These are phyloP conservation scores for Glossophaga mutica DNA, from an alignment of 2,797 vertebrate species.

Conservation along the genomic window DNA sequence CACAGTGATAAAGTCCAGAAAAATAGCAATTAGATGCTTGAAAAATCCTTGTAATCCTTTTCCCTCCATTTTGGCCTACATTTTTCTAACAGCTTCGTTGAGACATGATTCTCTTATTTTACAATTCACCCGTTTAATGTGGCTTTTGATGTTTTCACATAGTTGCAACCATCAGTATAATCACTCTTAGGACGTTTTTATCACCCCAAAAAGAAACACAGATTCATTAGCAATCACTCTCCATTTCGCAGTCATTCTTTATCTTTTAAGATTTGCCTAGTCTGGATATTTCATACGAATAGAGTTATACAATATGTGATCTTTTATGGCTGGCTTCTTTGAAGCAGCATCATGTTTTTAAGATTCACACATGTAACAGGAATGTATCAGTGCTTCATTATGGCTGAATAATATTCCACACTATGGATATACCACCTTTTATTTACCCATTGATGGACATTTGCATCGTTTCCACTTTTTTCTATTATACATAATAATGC, in stretches of 20 bases:
- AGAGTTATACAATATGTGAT: background rate
- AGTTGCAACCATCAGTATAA: background rate
- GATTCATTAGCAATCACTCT: background rate
- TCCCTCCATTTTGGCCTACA: background rate
- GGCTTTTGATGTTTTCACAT: background rate
- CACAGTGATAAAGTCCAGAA: conserved; percentile 8
- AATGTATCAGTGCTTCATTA: background rate
- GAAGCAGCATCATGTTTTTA: conserved; percentile 8
- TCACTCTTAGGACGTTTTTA: conserved; percentile 18
- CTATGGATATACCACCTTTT: background rate
- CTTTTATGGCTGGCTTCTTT: conserved; percentile 40
- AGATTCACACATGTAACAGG: background rate
- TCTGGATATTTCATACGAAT: background rate
- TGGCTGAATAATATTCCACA: background rate
- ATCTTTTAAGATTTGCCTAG: background rate
- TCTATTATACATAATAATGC: background rate
- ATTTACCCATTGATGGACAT: background rate
- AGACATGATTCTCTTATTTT: background rate
- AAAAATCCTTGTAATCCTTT: background rate
- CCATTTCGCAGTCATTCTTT: background rate
- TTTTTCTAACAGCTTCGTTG: background rate
- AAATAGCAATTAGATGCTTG: background rate
- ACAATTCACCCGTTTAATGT: background rate
- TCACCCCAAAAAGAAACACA: background rate
- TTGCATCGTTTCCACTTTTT: conserved; percentile 5